phyloP scores from a whole-genome alignment of 2,888 invertebrate genomes.

The Amorpha juglandis region DNA sequence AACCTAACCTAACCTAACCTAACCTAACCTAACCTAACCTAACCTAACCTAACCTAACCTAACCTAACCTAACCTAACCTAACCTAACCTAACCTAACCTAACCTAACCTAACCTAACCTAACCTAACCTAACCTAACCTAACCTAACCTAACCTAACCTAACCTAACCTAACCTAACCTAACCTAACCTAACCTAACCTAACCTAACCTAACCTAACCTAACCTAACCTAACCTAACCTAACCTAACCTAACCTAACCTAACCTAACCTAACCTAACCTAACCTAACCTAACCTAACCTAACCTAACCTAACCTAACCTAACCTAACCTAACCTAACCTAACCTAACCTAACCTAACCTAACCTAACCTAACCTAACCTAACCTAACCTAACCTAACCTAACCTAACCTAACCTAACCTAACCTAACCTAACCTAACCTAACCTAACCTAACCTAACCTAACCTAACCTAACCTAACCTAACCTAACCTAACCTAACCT shows the following conservation, averaged over 20 bases:
- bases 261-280: constrained; percentile 39
- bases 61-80: constrained; percentile 37
- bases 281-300: constrained; percentile 39
- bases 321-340: constrained; percentile 34
- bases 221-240: constrained; percentile 33
- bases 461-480: constrained; percentile 5
- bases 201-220: constrained; percentile 31
- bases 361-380: constrained; percentile 39
- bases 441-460: constrained; percentile 5
- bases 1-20: constrained; percentile 34
- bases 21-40: constrained; percentile 34
- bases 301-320: constrained; percentile 35
- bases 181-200: constrained; percentile 33
- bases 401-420: constrained; percentile 38
- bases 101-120: constrained; percentile 37
- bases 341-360: constrained; percentile 36
- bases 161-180: constrained; percentile 33
- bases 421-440: constrained; percentile 28
- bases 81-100: constrained; percentile 37
- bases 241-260: constrained; percentile 38
- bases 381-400: constrained; percentile 38
- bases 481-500: constrained; percentile 5
- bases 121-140: constrained; percentile 34
- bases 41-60: constrained; percentile 35
- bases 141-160: constrained; percentile 31